phyloP scores from a whole-genome alignment of 2,113 vertebrate species.

The Rutilus rutilus region DNA sequence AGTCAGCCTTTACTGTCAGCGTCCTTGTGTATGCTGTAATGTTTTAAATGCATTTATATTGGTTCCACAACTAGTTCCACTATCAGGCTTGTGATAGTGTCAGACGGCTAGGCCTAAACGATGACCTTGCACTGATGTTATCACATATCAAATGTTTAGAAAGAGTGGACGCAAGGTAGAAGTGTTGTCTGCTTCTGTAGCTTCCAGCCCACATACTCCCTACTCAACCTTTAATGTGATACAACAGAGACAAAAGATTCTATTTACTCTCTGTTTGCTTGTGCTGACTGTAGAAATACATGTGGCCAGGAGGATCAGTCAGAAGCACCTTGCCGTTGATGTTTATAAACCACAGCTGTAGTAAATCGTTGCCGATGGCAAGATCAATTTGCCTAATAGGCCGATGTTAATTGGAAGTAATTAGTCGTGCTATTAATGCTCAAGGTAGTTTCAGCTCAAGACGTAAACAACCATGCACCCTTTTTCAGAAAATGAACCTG shows the following conservation, averaged over 20 bases:
- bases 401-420: conserved; percentile 55
- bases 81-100: conserved; percentile 1
- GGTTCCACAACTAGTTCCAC: background rate
- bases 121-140: background rate
- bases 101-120: background rate
- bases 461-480: background rate
- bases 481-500: background rate
- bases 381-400: conserved; percentile 56
- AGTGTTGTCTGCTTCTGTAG: background rate
- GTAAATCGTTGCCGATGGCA: conserved; percentile 6
- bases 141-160: background rate
- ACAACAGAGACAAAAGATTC: background rate
- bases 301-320: background rate
- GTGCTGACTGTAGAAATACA: conserved; percentile 1
- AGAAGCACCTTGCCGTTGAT: background rate
- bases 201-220: background rate
- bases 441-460: background rate
- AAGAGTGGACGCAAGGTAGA: background rate
- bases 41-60: conserved; percentile 27
- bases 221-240: background rate
- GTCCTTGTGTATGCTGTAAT: background rate
- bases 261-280: background rate
- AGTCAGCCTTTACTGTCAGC: conserved; percentile 34
- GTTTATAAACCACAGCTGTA: conserved; percentile 43
- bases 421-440: conserved; percentile 26